Percentiles rank a stretch among this genome's conserved stretches.
phyloP scores from a whole-genome alignment of 2,888 invertebrate species.

The Drosophila bunnanda region DNA sequence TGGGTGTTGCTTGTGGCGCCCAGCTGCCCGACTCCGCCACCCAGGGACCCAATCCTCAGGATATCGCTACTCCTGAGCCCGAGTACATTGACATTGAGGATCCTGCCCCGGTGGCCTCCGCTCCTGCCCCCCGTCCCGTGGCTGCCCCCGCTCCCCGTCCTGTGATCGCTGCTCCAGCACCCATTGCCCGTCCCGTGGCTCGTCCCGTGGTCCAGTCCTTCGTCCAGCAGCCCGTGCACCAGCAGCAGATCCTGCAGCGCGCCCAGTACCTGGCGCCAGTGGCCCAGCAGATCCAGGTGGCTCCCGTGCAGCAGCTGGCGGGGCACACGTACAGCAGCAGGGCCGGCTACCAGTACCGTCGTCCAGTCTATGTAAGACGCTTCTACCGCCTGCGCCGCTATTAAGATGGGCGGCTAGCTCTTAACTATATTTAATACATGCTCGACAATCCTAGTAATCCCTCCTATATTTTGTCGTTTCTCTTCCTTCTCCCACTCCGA shows the following conservation, averaged over 20 bases:
- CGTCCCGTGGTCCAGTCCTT: conserved; percentile 58
- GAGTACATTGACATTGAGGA: conserved; percentile 84
- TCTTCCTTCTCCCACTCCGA: conserved; percentile 51
- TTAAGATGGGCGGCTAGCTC: conserved; percentile 59
- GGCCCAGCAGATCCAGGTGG: conserved; percentile 45
- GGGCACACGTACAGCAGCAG: conserved; percentile 75
- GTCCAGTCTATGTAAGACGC: conserved; percentile 82
- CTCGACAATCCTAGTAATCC: conserved; percentile 50
- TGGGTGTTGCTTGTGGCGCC: conserved; percentile 76
- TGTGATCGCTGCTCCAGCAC: conserved; percentile 50
- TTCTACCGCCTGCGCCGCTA: conserved; percentile 77
- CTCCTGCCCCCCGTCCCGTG: conserved; percentile 48
- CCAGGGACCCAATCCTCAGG: conserved; percentile 84
- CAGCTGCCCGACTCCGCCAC: conserved; percentile 83
- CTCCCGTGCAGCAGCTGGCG: conserved; percentile 46
- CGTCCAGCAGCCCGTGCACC: conserved; percentile 54
- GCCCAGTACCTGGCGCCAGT: conserved; percentile 64
- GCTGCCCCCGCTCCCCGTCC: conserved; percentile 49
- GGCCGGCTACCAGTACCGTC: conserved; percentile 82
- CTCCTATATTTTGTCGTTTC: conserved; percentile 55
- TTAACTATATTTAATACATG: conserved; percentile 69
- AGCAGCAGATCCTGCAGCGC: conserved; percentile 63
- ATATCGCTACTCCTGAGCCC: conserved; percentile 84
- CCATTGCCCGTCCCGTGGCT: conserved; percentile 51
- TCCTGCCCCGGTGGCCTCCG: conserved; percentile 61